Evolutionary conservation across 2,797 vertebrate genomes (phyloP), one percentile per base, ranked within the genome.

Genomic region (Anguilla megastoma): DNA sequence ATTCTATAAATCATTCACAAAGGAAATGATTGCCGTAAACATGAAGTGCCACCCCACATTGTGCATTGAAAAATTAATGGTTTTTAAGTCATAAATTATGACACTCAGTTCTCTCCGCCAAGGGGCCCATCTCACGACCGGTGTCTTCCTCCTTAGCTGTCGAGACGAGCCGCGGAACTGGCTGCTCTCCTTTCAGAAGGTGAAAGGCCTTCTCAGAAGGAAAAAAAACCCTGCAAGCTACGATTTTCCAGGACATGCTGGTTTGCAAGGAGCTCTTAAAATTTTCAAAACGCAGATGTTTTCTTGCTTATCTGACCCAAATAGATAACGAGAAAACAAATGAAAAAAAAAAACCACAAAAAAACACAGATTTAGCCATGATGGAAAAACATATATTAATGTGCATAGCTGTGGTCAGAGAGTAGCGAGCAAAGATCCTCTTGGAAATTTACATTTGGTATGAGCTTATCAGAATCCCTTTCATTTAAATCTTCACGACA

Each of bases 41-140:
- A 94, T 93, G 92, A 94, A 94, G 93, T 92, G 92, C 94, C 93
- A 92, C 93, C 94, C 93, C 94, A 94, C 94, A 93, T 93, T 92
- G 93, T 89, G 92, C 63, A 48, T 92, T 96, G 93, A 96, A 96
- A 95, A 92, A 94, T 96, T 94, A 91, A 96, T 95, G 94, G 90
- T 95, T 94, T 94, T 94, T 92, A 94, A 94, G 92, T 95, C 94
- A 96, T 95, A 94, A 96, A 96, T 95, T 95, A 95, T 95, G 94
- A 94, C 94, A 91, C 52, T 90, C 88, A 76, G 88, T 91, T 91
- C 92, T 92, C 88, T 90, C 90, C 90, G 90, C 89, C 85, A 84
- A 88, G 21, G 89, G 89, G 85, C 66, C 84, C 66, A 84, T 91
- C 90, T 89, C 52, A 36, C 89, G 63, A 58, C 91, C 86, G 16